These are phyloP conservation scores for Drosophila kikkawai DNA, from an alignment of 1,140 invertebrate species.

Conservation along the genomic window DNA sequence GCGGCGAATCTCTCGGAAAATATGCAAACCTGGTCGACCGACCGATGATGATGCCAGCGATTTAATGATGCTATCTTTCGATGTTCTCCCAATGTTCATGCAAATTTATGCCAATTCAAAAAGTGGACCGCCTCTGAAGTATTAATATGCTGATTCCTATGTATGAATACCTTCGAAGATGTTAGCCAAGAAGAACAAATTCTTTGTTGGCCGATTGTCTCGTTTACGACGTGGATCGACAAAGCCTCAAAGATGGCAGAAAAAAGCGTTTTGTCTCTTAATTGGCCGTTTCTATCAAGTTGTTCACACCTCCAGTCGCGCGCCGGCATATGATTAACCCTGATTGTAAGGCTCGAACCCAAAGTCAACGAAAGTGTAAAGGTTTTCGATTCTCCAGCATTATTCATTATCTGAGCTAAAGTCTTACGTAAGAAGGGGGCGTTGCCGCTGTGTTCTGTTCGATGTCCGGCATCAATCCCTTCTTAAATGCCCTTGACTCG, in stretches of 20 bases:
- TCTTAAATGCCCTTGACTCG: constrained; percentile 8
- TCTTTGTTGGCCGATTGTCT: constrained; percentile 33
- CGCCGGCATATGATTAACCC: constrained; percentile 63
- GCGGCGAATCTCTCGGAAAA: constrained; percentile 40
- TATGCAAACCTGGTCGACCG: constrained; percentile 14
- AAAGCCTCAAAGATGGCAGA: constrained; percentile 22
- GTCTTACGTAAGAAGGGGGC: constrained; percentile 32
- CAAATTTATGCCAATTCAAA: constrained; percentile 37
- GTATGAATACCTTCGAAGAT: constrained; percentile 12
- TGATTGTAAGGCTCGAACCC: constrained; percentile 15
- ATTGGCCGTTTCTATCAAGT: constrained; percentile 49
- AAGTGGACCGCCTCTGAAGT: constrained; percentile 42
- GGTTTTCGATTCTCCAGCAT: constrained; percentile 21
- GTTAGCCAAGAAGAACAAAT: constrained; percentile 28
- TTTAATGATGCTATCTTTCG: constrained; percentile 28
- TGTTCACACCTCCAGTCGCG: constrained; percentile 43
- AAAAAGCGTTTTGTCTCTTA: constrained; percentile 45
- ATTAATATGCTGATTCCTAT: constrained; percentile 17
- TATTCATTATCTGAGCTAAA: constrained; percentile 5
- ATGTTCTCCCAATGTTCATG: constrained; percentile 41
- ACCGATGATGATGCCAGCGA: constrained; percentile 8
- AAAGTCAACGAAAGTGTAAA: constrained; percentile 74
- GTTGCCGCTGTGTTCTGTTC: not conserved
- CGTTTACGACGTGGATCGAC: constrained; percentile 15
- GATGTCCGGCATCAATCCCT: not conserved